A percentile compares a stretch with the other conserved stretches of the same genome.
Conservation (phyloP, 1,140 invertebrate genomes). For the Saccostrea echinata region DNA sequence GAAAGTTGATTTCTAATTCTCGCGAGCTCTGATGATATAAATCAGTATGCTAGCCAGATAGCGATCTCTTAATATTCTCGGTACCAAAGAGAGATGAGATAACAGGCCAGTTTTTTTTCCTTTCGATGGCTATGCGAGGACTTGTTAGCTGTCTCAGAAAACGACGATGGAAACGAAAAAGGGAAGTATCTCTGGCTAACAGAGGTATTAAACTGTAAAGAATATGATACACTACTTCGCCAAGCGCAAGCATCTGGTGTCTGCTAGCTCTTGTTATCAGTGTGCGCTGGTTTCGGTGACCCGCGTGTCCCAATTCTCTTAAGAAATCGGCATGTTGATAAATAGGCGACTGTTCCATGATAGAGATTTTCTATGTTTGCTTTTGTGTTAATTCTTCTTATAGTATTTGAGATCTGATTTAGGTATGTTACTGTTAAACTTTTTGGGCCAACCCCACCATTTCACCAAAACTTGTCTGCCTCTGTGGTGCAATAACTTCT, state of each 20-base stretch:
- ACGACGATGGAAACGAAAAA: neutral
- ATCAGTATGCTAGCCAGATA: neutral
- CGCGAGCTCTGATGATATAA: neutral
- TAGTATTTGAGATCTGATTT: conserved; percentile 29
- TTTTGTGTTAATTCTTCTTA: conserved; percentile 2
- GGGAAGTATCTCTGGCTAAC: neutral
- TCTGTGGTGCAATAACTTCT: conserved; percentile 39
- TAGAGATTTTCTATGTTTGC: neutral
- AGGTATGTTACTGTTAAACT: conserved; percentile 47
- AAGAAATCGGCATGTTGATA: neutral
- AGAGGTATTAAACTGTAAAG: neutral
- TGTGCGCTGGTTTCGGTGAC: neutral
- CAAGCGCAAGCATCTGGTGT: neutral
- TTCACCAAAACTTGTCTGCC: conserved; percentile 27
- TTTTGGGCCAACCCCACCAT: conserved; percentile 47
- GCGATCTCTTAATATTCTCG: neutral
- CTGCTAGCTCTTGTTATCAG: neutral
- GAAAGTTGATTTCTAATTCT: neutral
- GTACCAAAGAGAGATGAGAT: neutral
- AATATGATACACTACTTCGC: neutral
- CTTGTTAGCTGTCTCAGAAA: neutral
- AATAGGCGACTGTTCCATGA: conserved; percentile 38
- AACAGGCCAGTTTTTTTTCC: neutral
- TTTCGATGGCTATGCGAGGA: neutral
- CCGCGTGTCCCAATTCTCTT: neutral